These are phyloP conservation scores for Drosophila grimshawi DNA, from an alignment of 1,140 invertebrate genomes.

Conservation along the genomic window DNA sequence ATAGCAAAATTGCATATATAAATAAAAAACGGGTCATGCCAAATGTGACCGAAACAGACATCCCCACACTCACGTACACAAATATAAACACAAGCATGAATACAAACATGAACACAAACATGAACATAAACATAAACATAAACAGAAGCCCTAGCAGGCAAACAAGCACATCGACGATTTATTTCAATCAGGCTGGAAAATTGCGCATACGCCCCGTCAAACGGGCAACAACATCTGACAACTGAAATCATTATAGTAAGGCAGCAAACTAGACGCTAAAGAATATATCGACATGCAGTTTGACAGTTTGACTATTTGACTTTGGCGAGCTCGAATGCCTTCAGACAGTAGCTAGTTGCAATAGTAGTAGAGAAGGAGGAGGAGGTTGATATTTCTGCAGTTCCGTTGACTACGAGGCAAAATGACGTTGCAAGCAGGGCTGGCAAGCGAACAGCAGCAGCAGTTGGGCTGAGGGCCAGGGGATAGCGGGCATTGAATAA, in stretches of 20 bases:
- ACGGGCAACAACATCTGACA: conserved; percentile 55
- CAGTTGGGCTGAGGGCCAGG: background rate
- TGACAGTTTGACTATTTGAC: conserved; percentile 81
- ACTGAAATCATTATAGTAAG: conserved; percentile 73
- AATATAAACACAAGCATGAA: background rate
- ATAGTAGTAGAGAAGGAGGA: background rate
- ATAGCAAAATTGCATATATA: conserved; percentile 62
- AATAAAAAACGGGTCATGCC: conserved; percentile 62
- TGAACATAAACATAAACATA: background rate
- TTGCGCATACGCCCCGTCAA: conserved; percentile 68
- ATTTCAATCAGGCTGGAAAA: conserved; percentile 62
- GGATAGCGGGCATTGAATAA: conserved; percentile 51
- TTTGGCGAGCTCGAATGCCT: conserved; percentile 66
- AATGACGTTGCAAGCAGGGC: conserved; percentile 48
- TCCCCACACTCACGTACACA: background rate
- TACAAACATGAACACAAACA: background rate
- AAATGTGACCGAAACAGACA: conserved; percentile 46
- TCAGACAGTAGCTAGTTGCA: conserved; percentile 24
- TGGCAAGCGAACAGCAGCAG: conserved; percentile 16
- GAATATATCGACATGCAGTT: conserved; percentile 69
- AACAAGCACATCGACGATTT: conserved; percentile 41
- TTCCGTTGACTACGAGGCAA: conserved; percentile 23
- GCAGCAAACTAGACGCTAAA: conserved; percentile 58
- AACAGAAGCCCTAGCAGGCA: conserved; percentile 7
- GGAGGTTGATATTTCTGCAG: conserved; percentile 26